Base-by-base conservation (phyloP, 2,797 vertebrate genomes). In the Graptemys geographica region DNA sequence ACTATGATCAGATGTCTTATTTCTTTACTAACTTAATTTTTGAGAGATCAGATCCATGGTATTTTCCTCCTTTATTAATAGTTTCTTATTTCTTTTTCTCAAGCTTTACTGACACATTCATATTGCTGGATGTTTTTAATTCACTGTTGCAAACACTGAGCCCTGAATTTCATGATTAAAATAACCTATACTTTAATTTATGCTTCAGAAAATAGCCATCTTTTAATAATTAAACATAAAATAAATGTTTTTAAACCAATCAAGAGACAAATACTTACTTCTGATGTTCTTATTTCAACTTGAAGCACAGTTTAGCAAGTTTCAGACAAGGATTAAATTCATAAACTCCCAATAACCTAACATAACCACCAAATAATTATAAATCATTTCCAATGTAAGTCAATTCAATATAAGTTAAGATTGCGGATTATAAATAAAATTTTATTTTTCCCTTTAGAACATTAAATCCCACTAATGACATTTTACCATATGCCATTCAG, bases 21-120 rank as follows among this genome's bases (percentile, higher is more conserved):
- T 92, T 96, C 59, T 95, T 93, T 81, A 84, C 16, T 19, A 89
- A 78, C 81, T 25, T 87, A 4, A 87, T 55, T 92, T 88, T 90
- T 23, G n/a, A 89, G 27, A 76, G 49, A 87, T 83, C 27, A 94
- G 91, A 51, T 76, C 83, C 12, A 52, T 19, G 4, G 33, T 79
- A 56, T 93, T 96, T 82, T 83, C 83, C 83, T 78, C 51, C n/a
- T 62, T 49, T 33, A 41, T 65, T 41, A 19, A 83, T 31, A 1
- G 80, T 78, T 80, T 47, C 1, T 11, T 79, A 55, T 79, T 37
- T 79, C n/a, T 83, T 82, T 23, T 3, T 12, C 51, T 65, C 37
- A 3, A 57, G 8, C 18, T 69, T 94, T 93, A 84, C 3, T 80
- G 23, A 1, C 19, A 79, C 83, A 88, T 57, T 47, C 1, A 37